Evolutionary conservation across 2,888 invertebrate genomes (phyloP).

Genomic region (Lepeophtheirus nordmannii): DNA sequence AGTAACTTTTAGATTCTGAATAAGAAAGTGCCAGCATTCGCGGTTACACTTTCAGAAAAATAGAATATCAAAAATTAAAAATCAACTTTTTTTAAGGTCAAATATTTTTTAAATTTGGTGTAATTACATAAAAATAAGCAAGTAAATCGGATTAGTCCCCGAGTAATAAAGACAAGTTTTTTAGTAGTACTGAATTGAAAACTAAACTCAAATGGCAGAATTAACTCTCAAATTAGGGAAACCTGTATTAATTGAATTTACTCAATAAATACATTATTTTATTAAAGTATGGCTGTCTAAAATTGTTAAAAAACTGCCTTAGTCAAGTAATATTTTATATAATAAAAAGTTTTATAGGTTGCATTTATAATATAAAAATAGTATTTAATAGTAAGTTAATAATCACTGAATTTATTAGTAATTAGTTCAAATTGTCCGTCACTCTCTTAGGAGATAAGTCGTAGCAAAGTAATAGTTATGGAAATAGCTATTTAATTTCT

Average conservation of each 20-base stretch:
- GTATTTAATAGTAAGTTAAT: slow-evolving; percentile 2
- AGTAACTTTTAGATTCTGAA: not conserved
- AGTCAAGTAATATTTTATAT: not conserved
- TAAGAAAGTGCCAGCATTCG: slow-evolving; percentile 2
- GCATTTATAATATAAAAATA: not conserved
- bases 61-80: not conserved
- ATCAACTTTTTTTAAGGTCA: not conserved
- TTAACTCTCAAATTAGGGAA: not conserved
- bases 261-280: not conserved
- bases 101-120: not conserved
- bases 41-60: not conserved
- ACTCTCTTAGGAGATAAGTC: not conserved
- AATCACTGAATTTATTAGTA: not conserved
- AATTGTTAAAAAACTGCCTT: not conserved
- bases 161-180: not conserved
- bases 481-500: not conserved
- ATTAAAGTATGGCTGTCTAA: not conserved
- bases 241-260: not conserved
- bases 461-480: not conserved
- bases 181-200: not conserved
- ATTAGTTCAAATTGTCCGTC: slow-evolving; percentile 2
- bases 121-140: not conserved
- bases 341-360: not conserved
- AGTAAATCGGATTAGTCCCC: not conserved
- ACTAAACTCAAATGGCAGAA: slow-evolving; percentile 1